Evolutionary conservation across 2,888 invertebrate species (phyloP).

Genomic region (Pelosia muscerda): DNA sequence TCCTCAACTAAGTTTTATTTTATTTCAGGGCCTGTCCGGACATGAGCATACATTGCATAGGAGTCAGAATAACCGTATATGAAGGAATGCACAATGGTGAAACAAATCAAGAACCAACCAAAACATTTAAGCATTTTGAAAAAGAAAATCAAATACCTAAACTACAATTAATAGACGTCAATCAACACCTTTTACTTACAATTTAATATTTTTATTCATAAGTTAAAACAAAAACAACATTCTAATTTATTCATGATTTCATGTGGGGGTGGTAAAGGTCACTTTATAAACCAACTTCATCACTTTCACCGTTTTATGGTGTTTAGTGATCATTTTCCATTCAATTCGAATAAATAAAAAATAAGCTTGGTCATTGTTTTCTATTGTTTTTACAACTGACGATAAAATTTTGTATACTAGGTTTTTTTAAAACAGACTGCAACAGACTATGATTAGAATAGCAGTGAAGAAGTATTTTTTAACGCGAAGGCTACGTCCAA

Average conservation of each 20-base stretch:
- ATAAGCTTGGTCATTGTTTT: conserved; percentile 15
- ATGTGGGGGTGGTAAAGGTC: background rate
- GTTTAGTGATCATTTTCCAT: conserved; percentile 29
- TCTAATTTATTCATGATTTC: conserved; percentile 23
- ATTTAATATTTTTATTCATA: conserved; percentile 4
- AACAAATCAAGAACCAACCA: background rate
- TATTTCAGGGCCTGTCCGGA: too few species aligned
- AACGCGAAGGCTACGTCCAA: background rate
- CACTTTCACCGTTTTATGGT: conserved; percentile 39
- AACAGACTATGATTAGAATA: background rate
- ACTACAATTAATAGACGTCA: conserved; percentile 7
- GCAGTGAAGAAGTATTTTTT: background rate
- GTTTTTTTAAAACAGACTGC: background rate
- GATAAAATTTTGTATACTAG: background rate
- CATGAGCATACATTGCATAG: too few species aligned
- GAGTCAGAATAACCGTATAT: too few species aligned
- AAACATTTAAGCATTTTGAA: conserved; percentile 10
- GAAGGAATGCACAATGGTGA: background rate
- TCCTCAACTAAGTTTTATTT: too few species aligned
- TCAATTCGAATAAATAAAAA: conserved; percentile 21
- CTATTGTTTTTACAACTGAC: background rate
- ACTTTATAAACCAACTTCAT: conserved; percentile 13
- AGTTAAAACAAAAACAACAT: conserved; percentile 15
- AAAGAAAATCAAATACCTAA: background rate
- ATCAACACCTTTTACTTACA: conserved; percentile 5